These are phyloP conservation scores for Centrocercus urophasianus DNA, from an alignment of 2,113 vertebrate species.

Conservation along the genomic window DNA sequence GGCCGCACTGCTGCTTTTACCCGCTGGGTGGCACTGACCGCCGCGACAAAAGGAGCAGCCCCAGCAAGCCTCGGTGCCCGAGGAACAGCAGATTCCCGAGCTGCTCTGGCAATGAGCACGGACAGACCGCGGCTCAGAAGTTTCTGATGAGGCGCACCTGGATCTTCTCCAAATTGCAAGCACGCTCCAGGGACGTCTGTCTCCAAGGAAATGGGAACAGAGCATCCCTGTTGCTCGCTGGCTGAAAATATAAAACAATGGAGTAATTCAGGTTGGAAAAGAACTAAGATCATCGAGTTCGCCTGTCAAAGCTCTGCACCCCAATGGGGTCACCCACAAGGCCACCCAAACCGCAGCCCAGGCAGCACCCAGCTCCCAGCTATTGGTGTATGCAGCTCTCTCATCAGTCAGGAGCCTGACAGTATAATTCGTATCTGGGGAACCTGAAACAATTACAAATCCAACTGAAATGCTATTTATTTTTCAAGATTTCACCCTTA, in stretches of 20 bases:
- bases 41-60: neutral
- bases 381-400: neutral
- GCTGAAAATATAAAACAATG: neutral
- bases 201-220: neutral
- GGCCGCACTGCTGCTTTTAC: neutral
- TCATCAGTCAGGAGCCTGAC: constrained; percentile 25
- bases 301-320: neutral
- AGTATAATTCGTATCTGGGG: constrained; percentile 17
- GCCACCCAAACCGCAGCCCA: neutral
- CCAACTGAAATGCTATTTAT: constrained; percentile 30
- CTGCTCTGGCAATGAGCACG: accelerated
- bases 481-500: constrained; percentile 54
- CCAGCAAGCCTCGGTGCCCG: neutral
- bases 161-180: neutral
- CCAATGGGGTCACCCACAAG: neutral
- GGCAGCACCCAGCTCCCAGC: neutral
- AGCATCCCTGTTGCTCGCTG: neutral
- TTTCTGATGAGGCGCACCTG: neutral
- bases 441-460: constrained; percentile 53
- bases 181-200: neutral
- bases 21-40: neutral
- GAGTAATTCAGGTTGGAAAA: no score
- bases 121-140: neutral
- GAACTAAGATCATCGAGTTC: no score
- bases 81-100: neutral